Percentiles rank a stretch among this genome's conserved stretches.
phyloP scores from a whole-genome alignment of 1,140 invertebrate species.

The Drosophila mauritiana region DNA sequence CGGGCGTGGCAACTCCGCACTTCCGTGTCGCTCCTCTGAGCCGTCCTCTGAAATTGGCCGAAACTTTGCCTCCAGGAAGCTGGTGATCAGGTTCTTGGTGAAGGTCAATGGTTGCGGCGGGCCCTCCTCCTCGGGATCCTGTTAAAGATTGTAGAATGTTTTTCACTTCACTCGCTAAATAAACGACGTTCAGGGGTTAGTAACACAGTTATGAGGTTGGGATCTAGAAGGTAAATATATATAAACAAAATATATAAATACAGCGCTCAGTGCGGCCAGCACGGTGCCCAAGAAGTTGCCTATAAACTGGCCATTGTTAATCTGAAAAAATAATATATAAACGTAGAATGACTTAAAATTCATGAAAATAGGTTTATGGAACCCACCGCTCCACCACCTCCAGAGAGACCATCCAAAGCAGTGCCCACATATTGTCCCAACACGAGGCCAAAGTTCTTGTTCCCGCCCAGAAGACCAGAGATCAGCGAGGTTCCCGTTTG shows the following conservation, averaged over 20 bases:
- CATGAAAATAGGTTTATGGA: background rate
- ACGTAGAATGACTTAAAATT: background rate
- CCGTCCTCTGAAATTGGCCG: conserved; percentile 43
- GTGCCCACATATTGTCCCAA: conserved; percentile 85
- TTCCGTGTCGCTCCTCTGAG: conserved; percentile 61
- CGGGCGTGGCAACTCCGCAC: conserved; percentile 27
- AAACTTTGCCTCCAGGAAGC: conserved; percentile 74
- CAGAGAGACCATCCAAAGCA: conserved; percentile 85
- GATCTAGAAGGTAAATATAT: background rate
- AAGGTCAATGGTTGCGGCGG: conserved; percentile 74
- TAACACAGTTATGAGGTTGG: conserved; percentile 41
- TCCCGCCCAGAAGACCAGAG: conserved; percentile 79
- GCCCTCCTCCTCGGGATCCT: conserved; percentile 84
- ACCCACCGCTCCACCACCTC: conserved; percentile 86
- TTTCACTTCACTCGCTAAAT: background rate
- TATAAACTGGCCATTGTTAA: conserved; percentile 84
- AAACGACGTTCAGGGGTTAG: conserved; percentile 28
- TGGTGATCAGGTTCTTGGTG: conserved; percentile 66
- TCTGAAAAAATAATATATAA: conserved; percentile 26
- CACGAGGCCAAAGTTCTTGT: conserved; percentile 85
- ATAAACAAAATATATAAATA: conserved; percentile 62
- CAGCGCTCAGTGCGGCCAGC: conserved; percentile 82
- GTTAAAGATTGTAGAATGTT: background rate
- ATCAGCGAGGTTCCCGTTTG: conserved; percentile 79
- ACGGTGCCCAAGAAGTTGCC: conserved; percentile 84